Conservation (phyloP, 2,888 invertebrate genomes). For the Gerris lacustris region DNA sequence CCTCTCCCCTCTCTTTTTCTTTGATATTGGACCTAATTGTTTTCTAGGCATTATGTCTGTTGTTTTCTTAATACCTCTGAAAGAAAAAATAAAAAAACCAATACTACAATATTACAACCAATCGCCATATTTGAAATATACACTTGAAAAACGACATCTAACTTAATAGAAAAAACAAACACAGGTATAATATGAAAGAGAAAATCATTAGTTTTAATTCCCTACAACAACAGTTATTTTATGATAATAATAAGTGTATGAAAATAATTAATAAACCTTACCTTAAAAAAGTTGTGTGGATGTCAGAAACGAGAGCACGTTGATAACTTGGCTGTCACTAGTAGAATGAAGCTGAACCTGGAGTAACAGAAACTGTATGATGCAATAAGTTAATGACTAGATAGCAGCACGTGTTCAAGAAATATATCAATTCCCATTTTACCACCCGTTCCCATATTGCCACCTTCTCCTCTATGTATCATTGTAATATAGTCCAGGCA, state of each 20-base stretch:
- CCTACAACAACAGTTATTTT: background rate
- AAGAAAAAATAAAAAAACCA: background rate
- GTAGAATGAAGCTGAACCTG: background rate
- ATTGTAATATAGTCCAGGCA: too few species aligned
- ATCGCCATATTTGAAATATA: background rate
- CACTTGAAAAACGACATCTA: background rate
- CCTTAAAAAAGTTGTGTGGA: background rate
- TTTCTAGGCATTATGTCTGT: background rate
- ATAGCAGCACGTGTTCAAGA: too few species aligned
- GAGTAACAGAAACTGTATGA: too few species aligned
- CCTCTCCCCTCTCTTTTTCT: slow-evolving; percentile 14
- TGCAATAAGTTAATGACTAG: too few species aligned
- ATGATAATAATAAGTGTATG: background rate
- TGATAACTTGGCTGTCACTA: background rate
- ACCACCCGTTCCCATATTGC: too few species aligned
- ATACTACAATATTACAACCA: background rate
- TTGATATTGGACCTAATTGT: slow-evolving; percentile 4
- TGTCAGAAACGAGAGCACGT: background rate
- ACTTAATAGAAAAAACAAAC: background rate
- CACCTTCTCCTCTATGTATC: too few species aligned
- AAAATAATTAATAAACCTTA: background rate
- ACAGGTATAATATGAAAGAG: background rate
- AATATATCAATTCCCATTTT: too few species aligned
- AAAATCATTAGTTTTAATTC: background rate
- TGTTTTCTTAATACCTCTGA: too few species aligned